Base-by-base conservation (phyloP, 2,888 invertebrate species). In the Diplazon laetatorius region DNA sequence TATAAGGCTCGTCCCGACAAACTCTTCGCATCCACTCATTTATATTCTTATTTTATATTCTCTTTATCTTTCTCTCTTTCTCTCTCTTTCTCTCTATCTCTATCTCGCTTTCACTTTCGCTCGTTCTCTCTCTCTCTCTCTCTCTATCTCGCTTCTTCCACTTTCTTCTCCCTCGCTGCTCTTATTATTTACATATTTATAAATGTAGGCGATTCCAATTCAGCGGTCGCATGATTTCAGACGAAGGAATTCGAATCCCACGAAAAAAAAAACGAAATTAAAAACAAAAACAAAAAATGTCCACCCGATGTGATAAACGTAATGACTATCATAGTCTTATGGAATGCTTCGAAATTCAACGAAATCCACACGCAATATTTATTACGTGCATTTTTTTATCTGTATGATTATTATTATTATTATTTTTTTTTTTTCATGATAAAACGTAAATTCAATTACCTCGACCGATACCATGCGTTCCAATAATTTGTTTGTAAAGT, bases 121-220 rank as follows among this genome's bases (percentile, higher is more conserved):
- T 55, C 59, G 65, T 66, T 10, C 55, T 65, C 68, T 55, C 72
- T 35, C 18, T 50, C 46, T 39, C 44, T 37, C 22, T 59, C 35
- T 59, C 65, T 18, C 39, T 70, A 14, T 68, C 18, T 55, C 22
- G 30, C 52, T 52, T 68, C 48, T 78, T 37, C 25, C 70, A 57
- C 44, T 60, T 39, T 14, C 42, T 25, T 55, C 59, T 50, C n/a
- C 16, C 39, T 55, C 30, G 22, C 16, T 55, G 57, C 46, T 60
- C 65, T 63, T 74, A 62, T 71, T 81, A 80, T 82, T 59, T 80
- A 82, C 80, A 82, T 82, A 76, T 80, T 50, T 82, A 82, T 78
- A 82, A 76, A 72, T 65, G 73, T 73, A 82, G 80, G 82, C 82
- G 80, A 78, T 63, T 76, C 52, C 62, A 80, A 78, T 81, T 75